phyloP scores from a whole-genome alignment of 2,888 invertebrate species.

The Cabera pusaria region DNA sequence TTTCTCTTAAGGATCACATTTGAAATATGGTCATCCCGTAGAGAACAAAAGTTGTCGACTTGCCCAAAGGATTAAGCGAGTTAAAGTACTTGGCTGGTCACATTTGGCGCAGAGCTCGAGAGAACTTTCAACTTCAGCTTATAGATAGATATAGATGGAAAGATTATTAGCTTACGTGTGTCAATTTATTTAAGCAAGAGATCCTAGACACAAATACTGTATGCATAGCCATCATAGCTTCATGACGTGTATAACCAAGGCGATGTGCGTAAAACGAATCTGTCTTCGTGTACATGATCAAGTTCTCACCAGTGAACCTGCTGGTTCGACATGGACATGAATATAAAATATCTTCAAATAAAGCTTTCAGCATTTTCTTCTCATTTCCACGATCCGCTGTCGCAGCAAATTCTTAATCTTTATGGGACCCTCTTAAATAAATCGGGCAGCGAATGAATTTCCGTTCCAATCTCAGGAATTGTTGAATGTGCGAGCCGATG shows the following conservation, averaged over 20 bases:
- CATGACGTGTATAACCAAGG: background rate
- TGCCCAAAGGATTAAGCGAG: too few relatives aligned
- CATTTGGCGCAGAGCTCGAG: too few relatives aligned
- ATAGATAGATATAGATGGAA: too few relatives aligned
- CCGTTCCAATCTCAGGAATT: slow-evolving; percentile 32
- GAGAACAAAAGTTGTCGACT: too few relatives aligned
- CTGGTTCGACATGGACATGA: slow-evolving; percentile 36
- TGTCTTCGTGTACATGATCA: background rate
- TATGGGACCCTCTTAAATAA: slow-evolving; percentile 37
- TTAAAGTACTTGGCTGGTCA: too few relatives aligned
- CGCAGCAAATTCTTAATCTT: slow-evolving; percentile 37
- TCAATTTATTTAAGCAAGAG: too few relatives aligned
- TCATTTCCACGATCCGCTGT: slow-evolving; percentile 29
- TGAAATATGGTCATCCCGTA: too few relatives aligned
- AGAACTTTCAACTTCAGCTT: too few relatives aligned
- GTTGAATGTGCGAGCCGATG: slow-evolving; percentile 33
- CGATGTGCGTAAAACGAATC: background rate
- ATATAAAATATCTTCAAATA: slow-evolving; percentile 34
- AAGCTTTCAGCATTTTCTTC: slow-evolving; percentile 19
- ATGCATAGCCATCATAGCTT: slow-evolving; percentile 5
- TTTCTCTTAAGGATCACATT: too few relatives aligned
- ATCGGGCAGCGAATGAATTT: slow-evolving; percentile 34
- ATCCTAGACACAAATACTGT: too few relatives aligned
- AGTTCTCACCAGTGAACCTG: slow-evolving; percentile 2
- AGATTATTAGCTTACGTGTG: too few relatives aligned